Percentiles rank a stretch among this genome's conserved stretches.
Conservation (phyloP, 1,140 invertebrate species). For the Hypothenemus hampei region DNA sequence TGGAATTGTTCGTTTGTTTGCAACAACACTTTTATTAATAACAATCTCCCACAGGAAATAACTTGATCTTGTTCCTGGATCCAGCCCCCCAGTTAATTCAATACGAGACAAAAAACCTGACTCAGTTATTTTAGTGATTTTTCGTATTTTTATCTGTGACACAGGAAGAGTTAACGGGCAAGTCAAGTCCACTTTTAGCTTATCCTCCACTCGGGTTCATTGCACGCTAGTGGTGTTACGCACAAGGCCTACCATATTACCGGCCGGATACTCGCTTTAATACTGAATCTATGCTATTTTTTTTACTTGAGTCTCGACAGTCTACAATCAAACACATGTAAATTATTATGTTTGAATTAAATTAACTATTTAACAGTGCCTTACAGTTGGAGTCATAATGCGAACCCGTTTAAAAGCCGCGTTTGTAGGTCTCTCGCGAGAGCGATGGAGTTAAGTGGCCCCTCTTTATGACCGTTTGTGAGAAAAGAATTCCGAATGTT, state of each 20-base stretch:
- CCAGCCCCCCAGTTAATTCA: too few relatives aligned
- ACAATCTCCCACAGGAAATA: too few relatives aligned
- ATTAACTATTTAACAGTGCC: neutral
- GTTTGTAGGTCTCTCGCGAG: neutral
- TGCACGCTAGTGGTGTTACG: slow-evolving; percentile 34
- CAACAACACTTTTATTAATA: too few relatives aligned
- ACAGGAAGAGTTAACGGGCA: slow-evolving; percentile 37
- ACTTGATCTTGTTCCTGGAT: neutral
- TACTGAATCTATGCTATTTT: neutral
- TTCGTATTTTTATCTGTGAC: slow-evolving; percentile 38
- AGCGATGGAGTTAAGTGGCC: slow-evolving; percentile 14
- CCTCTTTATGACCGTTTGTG: slow-evolving; percentile 23
- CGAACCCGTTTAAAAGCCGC: neutral
- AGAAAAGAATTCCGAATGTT: slow-evolving; percentile 29
- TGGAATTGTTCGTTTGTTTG: too few relatives aligned
- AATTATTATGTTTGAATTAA: neutral
- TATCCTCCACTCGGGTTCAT: slow-evolving; percentile 35
- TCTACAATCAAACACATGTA: neutral
- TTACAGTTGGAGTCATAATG: neutral
- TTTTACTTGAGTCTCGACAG: neutral
- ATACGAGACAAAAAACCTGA: slow-evolving; percentile 7
- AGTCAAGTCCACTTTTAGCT: slow-evolving; percentile 37
- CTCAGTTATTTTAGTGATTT: slow-evolving; percentile 32
- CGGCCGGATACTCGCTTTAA: neutral
- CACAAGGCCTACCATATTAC: slow-evolving; percentile 8